Percentiles rank a stretch among this genome's conserved stretches.
Evolutionary conservation across 2,113 vertebrate genomes (phyloP).

Genomic region (Entelurus aequoreus): DNA sequence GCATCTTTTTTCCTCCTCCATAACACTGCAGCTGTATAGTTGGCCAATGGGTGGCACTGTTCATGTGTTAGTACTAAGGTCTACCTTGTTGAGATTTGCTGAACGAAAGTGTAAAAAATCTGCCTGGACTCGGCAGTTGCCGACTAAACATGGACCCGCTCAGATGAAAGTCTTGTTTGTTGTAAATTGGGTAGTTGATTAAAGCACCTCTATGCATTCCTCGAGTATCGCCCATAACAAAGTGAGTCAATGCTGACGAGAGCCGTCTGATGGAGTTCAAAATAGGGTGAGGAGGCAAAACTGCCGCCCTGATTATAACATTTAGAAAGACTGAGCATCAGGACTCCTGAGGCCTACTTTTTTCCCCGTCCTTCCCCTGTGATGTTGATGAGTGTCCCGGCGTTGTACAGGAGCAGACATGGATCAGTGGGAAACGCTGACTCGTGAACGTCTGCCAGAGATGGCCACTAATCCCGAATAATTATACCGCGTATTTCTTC

Average conservation of each 20-base stretch:
- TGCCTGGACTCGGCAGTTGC: slow-evolving; percentile 44
- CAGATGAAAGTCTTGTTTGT: slow-evolving; percentile 61
- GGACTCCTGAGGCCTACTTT: not conserved
- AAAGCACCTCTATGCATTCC: slow-evolving; percentile 41
- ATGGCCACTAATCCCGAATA: slow-evolving; percentile 60
- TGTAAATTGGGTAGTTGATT: slow-evolving; percentile 58
- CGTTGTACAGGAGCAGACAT: slow-evolving; percentile 51
- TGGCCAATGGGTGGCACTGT: slow-evolving; percentile 63
- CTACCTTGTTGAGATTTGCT: slow-evolving; percentile 36
- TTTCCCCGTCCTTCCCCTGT: slow-evolving; percentile 28
- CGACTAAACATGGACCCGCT: slow-evolving; percentile 36
- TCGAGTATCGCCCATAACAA: slow-evolving; percentile 44
- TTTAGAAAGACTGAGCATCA: slow-evolving; percentile 21
- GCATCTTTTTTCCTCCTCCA: not conserved
- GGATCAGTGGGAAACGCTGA: slow-evolving; percentile 65
- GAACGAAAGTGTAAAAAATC: slow-evolving; percentile 42
- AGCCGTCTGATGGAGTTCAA: slow-evolving; percentile 37
- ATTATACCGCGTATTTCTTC: slow-evolving; percentile 49
- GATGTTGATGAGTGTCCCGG: slow-evolving; percentile 57
- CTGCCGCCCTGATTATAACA: slow-evolving; percentile 60
- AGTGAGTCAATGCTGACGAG: slow-evolving; percentile 34
- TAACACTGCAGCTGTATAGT: slow-evolving; percentile 19
- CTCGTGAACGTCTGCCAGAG: slow-evolving; percentile 46
- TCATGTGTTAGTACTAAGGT: slow-evolving; percentile 25
- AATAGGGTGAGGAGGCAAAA: slow-evolving; percentile 51